Percentiles rank a stretch among this genome's conserved stretches.
These are phyloP conservation scores for Antigone vipio DNA, from an alignment of 2,113 vertebrate genomes.

Conservation along the genomic window DNA sequence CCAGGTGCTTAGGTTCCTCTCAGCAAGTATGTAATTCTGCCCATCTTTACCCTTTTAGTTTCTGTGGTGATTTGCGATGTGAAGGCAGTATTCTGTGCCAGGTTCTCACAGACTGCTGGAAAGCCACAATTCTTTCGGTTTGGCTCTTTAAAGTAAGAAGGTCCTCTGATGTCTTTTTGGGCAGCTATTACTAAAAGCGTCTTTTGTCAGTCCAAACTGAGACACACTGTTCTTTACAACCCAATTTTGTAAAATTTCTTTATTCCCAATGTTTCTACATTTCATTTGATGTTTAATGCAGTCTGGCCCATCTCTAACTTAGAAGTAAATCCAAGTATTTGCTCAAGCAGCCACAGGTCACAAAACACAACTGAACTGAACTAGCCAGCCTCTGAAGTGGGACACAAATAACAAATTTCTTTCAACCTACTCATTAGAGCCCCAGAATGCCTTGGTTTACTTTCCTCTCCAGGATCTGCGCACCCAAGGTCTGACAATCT, in stretches of 20 bases:
- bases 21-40: constrained; percentile 37
- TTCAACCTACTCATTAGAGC: not conserved
- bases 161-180: not conserved
- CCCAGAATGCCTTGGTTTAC: not conserved
- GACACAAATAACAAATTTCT: not conserved
- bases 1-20: not conserved
- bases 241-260: not conserved
- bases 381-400: not conserved
- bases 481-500: not conserved
- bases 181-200: not conserved
- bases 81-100: not conserved
- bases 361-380: not conserved
- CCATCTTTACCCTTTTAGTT: constrained; percentile 7
- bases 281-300: not conserved
- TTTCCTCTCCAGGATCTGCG: not conserved
- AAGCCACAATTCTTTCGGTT: not conserved
- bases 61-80: constrained; percentile 8
- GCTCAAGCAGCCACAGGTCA: not conserved
- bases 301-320: not conserved
- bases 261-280: not conserved
- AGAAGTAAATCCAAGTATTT: not conserved
- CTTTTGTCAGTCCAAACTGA: not conserved
- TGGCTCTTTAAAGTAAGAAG: not conserved
- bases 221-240: not conserved
- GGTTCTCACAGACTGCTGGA: not conserved